phyloP scores from a whole-genome alignment of 1,140 invertebrate species.

The Orchestia grillus region DNA sequence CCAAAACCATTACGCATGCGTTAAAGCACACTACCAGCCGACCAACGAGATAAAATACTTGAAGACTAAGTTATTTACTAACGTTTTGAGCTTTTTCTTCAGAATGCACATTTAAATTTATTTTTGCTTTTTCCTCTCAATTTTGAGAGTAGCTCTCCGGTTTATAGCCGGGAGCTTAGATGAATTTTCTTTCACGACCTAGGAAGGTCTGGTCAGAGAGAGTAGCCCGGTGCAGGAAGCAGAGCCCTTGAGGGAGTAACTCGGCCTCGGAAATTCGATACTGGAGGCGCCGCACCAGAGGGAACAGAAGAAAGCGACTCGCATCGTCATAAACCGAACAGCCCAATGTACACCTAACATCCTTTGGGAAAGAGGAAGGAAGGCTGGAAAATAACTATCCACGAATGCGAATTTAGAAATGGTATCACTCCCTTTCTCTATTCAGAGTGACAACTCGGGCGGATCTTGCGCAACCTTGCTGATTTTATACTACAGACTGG shows the following conservation, averaged over 20 bases:
- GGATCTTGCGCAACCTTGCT: too few species aligned
- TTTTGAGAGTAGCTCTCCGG: background rate
- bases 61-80: background rate
- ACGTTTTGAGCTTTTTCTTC: background rate
- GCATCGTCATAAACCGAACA: background rate
- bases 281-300: background rate
- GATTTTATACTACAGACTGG: too few species aligned
- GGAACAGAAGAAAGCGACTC: background rate
- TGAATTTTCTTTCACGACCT: background rate
- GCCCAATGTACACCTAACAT: background rate
- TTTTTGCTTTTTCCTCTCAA: background rate
- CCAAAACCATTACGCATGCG: background rate
- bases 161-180: background rate
- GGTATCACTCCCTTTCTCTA: too few species aligned
- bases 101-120: background rate
- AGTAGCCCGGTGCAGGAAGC: background rate
- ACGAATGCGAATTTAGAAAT: too few species aligned
- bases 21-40: background rate
- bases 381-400: background rate
- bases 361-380: background rate
- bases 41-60: background rate
- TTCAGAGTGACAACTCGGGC: too few species aligned
- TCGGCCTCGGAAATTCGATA: background rate
- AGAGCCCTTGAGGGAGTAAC: background rate
- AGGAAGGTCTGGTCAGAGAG: background rate